These are phyloP conservation scores for Heliconius himera DNA, from an alignment of 1,140 invertebrate genomes.

Conservation along the genomic window DNA sequence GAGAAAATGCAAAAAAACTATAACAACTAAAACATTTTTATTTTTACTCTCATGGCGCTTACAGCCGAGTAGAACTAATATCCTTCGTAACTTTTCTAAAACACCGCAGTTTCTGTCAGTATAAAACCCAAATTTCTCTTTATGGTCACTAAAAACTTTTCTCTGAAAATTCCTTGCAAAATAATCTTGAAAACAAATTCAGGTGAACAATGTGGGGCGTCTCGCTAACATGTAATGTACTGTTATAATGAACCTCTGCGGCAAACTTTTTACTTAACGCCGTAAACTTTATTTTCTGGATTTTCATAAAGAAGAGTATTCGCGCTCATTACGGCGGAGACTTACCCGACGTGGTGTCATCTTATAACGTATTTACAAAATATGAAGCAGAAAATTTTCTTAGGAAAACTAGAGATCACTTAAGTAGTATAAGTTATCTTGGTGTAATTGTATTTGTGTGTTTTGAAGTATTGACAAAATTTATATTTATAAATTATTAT, in stretches of 20 bases:
- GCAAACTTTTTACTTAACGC: constrained; percentile 36
- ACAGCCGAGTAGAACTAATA: not conserved
- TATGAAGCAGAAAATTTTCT: not conserved
- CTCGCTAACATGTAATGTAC: constrained; percentile 30
- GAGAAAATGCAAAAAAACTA: not conserved
- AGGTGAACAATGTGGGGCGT: constrained; percentile 34
- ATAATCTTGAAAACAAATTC: constrained; percentile 23
- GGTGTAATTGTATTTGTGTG: too few relatives aligned
- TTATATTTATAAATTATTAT: too few relatives aligned
- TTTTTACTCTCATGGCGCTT: not conserved
- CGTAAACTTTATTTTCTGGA: constrained; percentile 32
- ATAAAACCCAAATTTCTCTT: constrained; percentile 24
- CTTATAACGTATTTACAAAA: not conserved
- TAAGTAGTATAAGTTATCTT: not conserved
- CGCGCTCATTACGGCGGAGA: constrained; percentile 22
- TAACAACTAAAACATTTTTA: not conserved
- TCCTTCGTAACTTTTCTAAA: constrained; percentile 6
- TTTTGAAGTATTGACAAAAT: too few relatives aligned
- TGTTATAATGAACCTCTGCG: constrained; percentile 30
- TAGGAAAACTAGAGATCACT: not conserved
- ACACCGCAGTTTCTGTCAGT: not conserved
- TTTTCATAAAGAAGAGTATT: constrained; percentile 28
- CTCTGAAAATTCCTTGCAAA: constrained; percentile 18
- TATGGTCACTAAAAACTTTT: constrained; percentile 31
- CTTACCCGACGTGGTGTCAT: constrained; percentile 6